Base-by-base conservation (phyloP, 2,797 vertebrate genomes). In the Knipowitschia caucasica region DNA sequence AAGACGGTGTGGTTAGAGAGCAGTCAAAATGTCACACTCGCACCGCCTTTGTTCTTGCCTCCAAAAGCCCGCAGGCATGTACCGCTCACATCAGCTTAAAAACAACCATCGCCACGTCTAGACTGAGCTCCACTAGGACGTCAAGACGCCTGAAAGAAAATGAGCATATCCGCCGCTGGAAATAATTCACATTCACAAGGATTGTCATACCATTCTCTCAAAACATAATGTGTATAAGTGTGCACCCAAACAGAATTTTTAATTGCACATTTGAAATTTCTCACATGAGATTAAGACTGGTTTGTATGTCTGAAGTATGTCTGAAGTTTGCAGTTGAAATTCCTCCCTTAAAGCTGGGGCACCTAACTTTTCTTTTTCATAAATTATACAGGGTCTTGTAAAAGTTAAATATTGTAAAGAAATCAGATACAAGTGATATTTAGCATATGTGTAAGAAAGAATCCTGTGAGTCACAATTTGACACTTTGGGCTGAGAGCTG, bases 11-110 rank as follows among this genome's bases (percentile, higher is more conserved):
- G 59, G 74, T 80, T 59, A 59, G 26, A 67, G 21, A 70, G 34
- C 15, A 53, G 70, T 61, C 64, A 69, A 59, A 70, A 67, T 67
- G 65, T 71, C 71, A 74, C 50, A 60, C 57, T 64, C 60, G 47
- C 47, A 56, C 49, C 53, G 33, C 25, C 53, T 75, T 80, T 73
- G 67, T 75, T 67, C 54, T 59, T 62, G 39, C 7, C 36, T 62
- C 59, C 53, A 73, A 72, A 71, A 61, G 42, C 45, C 56, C 40
- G 0, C 15, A 67, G 56, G 61, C 63, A 55, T 38, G 50, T 50
- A 49, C 38, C 64, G 51, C 34, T 51, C 36, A 12, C 64, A 70
- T 51, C 42, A 70, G 72, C 73, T 64, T 56, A 35, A 68, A 72
- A 59, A 67, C 44, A 51, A 56, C 63, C 51, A 66, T 62, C 59